Evolutionary conservation across 2,113 vertebrate genomes (phyloP).

Genomic region (Larimichthys crocea): DNA sequence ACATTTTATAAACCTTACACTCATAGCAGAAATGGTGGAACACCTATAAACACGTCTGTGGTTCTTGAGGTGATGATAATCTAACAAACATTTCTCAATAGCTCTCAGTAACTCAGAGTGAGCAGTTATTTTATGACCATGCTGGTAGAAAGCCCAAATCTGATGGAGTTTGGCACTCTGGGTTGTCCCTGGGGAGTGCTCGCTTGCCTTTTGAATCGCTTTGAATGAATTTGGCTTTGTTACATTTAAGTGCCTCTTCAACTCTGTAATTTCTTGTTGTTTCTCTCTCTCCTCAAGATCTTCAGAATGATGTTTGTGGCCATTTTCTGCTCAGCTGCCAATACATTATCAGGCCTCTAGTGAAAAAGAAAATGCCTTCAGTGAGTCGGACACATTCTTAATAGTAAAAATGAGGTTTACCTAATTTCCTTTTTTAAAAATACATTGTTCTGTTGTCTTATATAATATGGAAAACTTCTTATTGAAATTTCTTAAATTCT

Average conservation of each 20-base stretch:
- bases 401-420: no score
- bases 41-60: not conserved
- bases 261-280: not conserved
- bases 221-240: conserved; percentile 21
- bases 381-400: no score
- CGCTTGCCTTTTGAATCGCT: not conserved
- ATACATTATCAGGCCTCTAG: no score
- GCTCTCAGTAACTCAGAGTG: not conserved
- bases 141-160: conserved; percentile 9
- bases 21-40: not conserved
- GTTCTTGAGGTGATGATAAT: not conserved
- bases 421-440: no score
- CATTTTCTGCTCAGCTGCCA: not conserved
- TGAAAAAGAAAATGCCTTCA: no score
- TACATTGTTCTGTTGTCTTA: no score
- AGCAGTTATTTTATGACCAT: not conserved
- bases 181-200: conserved; percentile 2
- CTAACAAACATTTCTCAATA: not conserved
- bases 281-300: not conserved
- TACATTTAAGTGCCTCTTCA: conserved; percentile 16
- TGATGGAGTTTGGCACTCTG: conserved; percentile 9
- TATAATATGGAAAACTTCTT: no score
- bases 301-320: not conserved
- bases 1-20: not conserved
- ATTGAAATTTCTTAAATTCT: not conserved